Percentiles rank a stretch among this genome's conserved stretches.
Evolutionary conservation across 1,140 invertebrate species (phyloP).

Genomic region (Drosophila burlai): DNA sequence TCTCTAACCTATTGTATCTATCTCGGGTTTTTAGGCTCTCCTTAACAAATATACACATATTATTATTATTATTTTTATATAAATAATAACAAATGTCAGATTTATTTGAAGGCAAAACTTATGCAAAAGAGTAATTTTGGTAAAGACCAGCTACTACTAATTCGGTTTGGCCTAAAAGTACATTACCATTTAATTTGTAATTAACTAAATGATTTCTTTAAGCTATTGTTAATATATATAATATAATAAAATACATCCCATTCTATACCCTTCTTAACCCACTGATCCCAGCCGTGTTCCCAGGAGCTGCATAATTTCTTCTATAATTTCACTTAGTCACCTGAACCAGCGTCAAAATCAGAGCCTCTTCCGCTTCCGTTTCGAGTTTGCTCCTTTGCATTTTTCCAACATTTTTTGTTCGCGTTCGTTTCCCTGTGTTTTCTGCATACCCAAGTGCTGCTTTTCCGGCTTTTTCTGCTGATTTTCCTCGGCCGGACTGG

Average conservation of each 20-base stretch:
- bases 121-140: background rate
- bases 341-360: constrained; percentile 36
- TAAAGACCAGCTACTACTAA: too few relatives aligned
- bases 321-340: constrained; percentile 47
- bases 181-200: background rate
- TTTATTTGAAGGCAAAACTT: background rate
- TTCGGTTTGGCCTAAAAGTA: background rate
- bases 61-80: too few relatives aligned
- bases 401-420: background rate
- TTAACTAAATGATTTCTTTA: background rate
- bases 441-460: constrained; percentile 49
- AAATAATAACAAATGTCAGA: too few relatives aligned
- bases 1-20: background rate
- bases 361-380: constrained; percentile 44
- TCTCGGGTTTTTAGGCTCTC: too few relatives aligned
- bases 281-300: background rate
- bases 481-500: background rate
- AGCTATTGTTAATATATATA: background rate
- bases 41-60: too few relatives aligned
- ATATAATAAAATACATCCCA: background rate
- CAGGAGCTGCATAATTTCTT: constrained; percentile 35
- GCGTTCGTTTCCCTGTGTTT: background rate
- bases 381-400: constrained; percentile 37
- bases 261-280: background rate
- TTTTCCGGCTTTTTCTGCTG: constrained; percentile 6